These are phyloP conservation scores for Falco berigora DNA, from an alignment of 2,797 vertebrate genomes.

Conservation along the genomic window DNA sequence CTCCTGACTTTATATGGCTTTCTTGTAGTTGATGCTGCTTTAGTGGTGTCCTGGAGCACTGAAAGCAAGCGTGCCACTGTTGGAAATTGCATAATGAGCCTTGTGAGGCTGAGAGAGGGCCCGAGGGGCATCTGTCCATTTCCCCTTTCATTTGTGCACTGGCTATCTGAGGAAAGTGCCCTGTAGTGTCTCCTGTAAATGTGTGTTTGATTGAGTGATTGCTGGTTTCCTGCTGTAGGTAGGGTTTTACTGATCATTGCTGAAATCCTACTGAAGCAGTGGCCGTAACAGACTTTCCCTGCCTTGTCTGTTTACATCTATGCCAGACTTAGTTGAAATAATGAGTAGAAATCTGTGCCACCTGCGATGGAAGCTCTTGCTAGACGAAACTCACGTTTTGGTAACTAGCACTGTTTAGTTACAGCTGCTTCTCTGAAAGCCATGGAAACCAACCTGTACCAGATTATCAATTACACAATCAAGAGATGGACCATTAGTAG, in stretches of 20 bases:
- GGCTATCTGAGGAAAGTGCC: not conserved
- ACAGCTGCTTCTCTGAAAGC: not conserved
- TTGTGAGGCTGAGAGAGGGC: not conserved
- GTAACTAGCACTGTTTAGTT: not conserved
- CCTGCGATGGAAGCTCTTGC: not conserved
- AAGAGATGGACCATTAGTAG: not conserved
- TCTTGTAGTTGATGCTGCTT: not conserved
- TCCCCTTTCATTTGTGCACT: not conserved
- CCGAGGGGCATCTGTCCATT: conserved; percentile 33
- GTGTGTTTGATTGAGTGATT: not conserved
- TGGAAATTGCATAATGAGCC: not conserved
- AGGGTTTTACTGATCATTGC: not conserved
- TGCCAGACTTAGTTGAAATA: not conserved
- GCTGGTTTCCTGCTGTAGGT: not conserved
- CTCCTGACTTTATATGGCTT: not conserved
- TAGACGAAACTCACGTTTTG: not conserved
- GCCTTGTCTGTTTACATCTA: not conserved
- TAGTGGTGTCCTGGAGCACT: not conserved
- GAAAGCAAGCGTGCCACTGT: not conserved
- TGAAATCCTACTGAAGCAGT: not conserved
- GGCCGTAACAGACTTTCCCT: not conserved
- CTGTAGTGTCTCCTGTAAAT: not conserved
- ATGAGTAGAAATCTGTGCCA: not conserved
- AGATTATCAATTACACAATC: not conserved
- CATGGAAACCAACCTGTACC: not conserved